Percentiles rank a stretch among this genome's conserved stretches.
Conservation (phyloP, 2,888 invertebrate species). For the Sinotaia quadrata region DNA sequence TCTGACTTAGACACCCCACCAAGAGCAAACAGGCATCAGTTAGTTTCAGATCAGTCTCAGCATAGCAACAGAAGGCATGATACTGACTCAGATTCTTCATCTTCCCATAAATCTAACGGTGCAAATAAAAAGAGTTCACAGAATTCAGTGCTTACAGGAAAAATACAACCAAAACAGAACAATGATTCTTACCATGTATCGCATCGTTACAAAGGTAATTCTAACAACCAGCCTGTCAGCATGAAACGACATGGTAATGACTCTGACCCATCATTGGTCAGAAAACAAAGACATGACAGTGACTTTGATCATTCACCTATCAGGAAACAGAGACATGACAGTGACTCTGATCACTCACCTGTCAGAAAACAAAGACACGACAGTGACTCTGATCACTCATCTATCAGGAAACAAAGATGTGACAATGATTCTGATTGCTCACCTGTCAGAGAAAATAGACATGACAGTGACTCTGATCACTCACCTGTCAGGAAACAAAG, state of each 20-base stretch:
- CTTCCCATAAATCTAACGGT: constrained; percentile 1
- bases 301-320: constrained; percentile 64
- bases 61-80: constrained; percentile 60
- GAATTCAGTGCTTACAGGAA: too few species aligned
- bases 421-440: constrained; percentile 64
- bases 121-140: too few species aligned
- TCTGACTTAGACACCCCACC: constrained; percentile 63
- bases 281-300: constrained; percentile 49
- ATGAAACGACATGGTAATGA: constrained; percentile 44
- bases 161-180: too few species aligned
- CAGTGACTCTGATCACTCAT: constrained; percentile 60
- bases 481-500: constrained; percentile 61
- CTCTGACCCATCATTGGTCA: constrained; percentile 60
- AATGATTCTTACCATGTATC: neutral
- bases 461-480: constrained; percentile 57
- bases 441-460: constrained; percentile 54
- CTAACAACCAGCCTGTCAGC: constrained; percentile 44
- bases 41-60: constrained; percentile 64
- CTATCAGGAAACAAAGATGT: constrained; percentile 59
- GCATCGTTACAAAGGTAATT: constrained; percentile 46
- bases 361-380: constrained; percentile 54
- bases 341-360: constrained; percentile 61
- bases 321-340: constrained; percentile 62
- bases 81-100: constrained; percentile 20
- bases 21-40: constrained; percentile 49